Evolutionary conservation across 2,888 invertebrate genomes (phyloP).

Genomic region (Lysandra bellargus): DNA sequence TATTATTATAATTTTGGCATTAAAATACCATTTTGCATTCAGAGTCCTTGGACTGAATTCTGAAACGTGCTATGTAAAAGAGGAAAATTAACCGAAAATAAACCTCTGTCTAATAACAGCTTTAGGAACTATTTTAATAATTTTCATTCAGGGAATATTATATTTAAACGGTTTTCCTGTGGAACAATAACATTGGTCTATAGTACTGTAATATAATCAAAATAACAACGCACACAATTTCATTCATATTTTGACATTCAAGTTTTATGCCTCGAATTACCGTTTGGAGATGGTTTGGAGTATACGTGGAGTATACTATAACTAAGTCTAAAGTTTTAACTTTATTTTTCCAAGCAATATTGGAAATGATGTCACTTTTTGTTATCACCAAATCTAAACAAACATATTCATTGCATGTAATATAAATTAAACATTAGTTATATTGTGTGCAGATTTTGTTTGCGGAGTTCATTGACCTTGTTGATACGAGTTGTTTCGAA

Average conservation of each 20-base stretch:
- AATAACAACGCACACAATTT: not conserved
- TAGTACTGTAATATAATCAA: not conserved
- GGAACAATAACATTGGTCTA: no score
- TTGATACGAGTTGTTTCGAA: slow-evolving; percentile 43
- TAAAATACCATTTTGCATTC: no score
- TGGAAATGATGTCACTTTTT: not conserved
- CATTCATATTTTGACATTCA: no score
- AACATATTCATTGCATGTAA: slow-evolving; percentile 22
- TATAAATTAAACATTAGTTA: slow-evolving; percentile 28
- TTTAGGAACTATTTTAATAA: not conserved
- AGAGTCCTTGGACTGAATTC: no score
- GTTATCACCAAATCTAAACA: slow-evolving; percentile 5
- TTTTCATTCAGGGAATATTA: not conserved
- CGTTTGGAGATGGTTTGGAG: not conserved
- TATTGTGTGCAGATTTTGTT: slow-evolving; percentile 39
- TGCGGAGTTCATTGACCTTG: slow-evolving; percentile 42
- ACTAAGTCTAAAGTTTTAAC: not conserved
- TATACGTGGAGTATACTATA: not conserved
- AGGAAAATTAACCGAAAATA: no score
- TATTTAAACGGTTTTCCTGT: no score
- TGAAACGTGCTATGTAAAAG: no score
- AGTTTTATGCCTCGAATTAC: no score
- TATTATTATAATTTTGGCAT: no score
- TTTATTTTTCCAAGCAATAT: not conserved
- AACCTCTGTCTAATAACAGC: no score